A percentile compares a stretch with the other conserved stretches of the same genome.
Evolutionary conservation across 2,797 vertebrate species (phyloP).

Genomic region (Catharus ustulatus): DNA sequence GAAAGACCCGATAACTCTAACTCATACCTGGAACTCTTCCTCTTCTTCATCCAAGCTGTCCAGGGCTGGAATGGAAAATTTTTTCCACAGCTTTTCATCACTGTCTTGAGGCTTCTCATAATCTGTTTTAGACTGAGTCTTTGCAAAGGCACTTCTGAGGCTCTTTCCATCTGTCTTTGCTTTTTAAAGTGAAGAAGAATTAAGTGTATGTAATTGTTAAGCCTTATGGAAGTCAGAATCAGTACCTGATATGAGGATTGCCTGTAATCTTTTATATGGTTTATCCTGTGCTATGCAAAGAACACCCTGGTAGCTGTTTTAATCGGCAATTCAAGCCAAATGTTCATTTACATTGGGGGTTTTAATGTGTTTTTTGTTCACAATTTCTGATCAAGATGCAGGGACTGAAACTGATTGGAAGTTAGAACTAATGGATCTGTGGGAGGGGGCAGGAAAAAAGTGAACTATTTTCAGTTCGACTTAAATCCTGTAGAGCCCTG

Average conservation of each 20-base stretch:
- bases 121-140: background rate
- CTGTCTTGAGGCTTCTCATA: background rate
- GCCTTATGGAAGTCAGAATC: background rate
- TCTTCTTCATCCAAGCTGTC: slow-evolving; percentile 61
- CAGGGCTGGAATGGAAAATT: background rate
- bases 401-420: background rate
- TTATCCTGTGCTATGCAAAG: background rate
- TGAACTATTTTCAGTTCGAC: background rate
- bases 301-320: background rate
- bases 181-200: slow-evolving; percentile 6
- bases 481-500: background rate
- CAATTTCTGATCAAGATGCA: background rate
- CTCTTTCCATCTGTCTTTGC: background rate
- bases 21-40: slow-evolving; percentile 73
- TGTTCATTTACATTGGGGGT: background rate
- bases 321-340: background rate
- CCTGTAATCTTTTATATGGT: background rate
- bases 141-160: background rate
- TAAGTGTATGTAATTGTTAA: background rate
- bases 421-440: background rate
- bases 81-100: background rate
- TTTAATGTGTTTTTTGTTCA: background rate
- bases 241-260: background rate
- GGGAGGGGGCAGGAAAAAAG: background rate
- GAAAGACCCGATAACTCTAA: background rate